These are phyloP conservation scores for Scleropages formosus DNA, from an alignment of 2,797 vertebrate genomes.

Conservation along the genomic window DNA sequence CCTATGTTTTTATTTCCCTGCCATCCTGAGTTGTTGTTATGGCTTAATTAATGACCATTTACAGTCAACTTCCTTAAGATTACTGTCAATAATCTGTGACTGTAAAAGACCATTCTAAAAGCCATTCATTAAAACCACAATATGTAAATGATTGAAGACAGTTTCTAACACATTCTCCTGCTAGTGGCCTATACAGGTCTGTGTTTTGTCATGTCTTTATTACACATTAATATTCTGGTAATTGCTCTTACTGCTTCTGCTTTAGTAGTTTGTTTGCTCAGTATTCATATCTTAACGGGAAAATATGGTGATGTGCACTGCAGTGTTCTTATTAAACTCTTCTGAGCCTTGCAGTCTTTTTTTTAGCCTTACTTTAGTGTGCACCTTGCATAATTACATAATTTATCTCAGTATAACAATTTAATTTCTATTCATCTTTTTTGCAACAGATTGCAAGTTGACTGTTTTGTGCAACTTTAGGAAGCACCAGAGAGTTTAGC, in stretches of 20 bases:
- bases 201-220: background rate
- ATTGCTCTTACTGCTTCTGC: too few relatives aligned
- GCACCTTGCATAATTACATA: background rate
- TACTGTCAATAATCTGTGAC: background rate
- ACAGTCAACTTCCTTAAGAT: background rate
- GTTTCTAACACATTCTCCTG: background rate
- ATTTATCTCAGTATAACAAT: background rate
- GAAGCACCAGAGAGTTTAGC: background rate
- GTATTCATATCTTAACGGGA: background rate
- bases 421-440: background rate
- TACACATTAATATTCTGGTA: too few relatives aligned
- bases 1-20: too few relatives aligned
- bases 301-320: background rate
- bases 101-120: background rate
- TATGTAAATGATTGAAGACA: background rate
- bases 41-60: too few relatives aligned
- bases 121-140: background rate
- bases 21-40: too few relatives aligned
- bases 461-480: background rate
- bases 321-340: background rate
- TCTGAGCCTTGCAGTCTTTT: background rate
- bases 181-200: background rate
- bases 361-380: background rate
- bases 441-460: conserved; percentile 3
- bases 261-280: too few relatives aligned